Conservation (phyloP, 2,888 invertebrate species). For the Oscheius sp. region DNA sequence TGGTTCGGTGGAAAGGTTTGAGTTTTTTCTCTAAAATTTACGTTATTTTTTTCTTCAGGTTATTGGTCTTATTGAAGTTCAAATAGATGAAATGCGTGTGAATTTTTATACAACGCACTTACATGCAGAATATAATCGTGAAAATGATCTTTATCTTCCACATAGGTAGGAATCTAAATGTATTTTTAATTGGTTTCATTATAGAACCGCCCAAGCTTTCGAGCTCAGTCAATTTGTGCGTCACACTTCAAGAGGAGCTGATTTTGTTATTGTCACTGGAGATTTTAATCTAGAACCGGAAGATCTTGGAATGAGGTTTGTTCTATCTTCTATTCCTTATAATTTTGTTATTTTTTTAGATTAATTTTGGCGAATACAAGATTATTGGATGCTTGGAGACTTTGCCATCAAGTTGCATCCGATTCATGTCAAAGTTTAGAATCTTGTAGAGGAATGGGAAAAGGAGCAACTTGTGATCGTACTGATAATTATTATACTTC, state of each 20-base stretch:
- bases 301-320: slow-evolving; percentile 77
- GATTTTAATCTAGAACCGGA: slow-evolving; percentile 92
- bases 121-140: slow-evolving; percentile 90
- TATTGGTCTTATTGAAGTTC: slow-evolving; percentile 74
- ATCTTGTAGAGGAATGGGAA: slow-evolving; percentile 44
- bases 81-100: slow-evolving; percentile 78
- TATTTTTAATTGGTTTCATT: background rate
- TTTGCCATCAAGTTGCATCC: slow-evolving; percentile 41
- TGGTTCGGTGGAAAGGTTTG: slow-evolving; percentile 98
- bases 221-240: slow-evolving; percentile 93
- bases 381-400: slow-evolving; percentile 69
- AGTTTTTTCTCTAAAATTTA: slow-evolving; percentile 37
- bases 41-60: slow-evolving; percentile 46
- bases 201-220: slow-evolving; percentile 82
- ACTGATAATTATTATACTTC: slow-evolving; percentile 85
- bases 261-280: slow-evolving; percentile 88
- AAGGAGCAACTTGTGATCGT: slow-evolving; percentile 83
- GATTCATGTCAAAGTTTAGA: slow-evolving; percentile 27
- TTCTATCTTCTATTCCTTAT: too few species aligned
- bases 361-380: slow-evolving; percentile 64
- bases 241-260: slow-evolving; percentile 80
- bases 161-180: slow-evolving; percentile 80
- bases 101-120: slow-evolving; percentile 93
- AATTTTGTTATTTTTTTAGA: slow-evolving; percentile 14
- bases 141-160: slow-evolving; percentile 86